Evolutionary conservation across 2,113 vertebrate genomes (phyloP), one percentile per base, ranked within the genome.

Genomic region (Heptranchias perlo): DNA sequence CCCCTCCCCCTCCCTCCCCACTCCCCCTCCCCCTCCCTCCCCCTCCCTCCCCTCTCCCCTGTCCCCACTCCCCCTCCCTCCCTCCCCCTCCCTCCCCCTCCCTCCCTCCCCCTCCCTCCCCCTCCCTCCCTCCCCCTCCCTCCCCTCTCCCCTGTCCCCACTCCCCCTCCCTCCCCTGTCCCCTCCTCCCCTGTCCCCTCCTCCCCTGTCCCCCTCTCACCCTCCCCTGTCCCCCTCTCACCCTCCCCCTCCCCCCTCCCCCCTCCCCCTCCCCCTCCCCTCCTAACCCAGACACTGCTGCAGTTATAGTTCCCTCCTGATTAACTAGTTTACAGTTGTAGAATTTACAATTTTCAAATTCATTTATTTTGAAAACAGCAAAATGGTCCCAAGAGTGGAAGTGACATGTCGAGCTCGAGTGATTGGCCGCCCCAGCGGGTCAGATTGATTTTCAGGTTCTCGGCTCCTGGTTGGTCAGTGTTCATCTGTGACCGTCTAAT

Each of bases 261-360:
- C 13, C n/a, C n/a, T n/a, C 7, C 10, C 31, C 31, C 11, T 35
- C 7, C n/a, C 31, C 69, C 69, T 73, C 2, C n/a, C 69, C 35
- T 8, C 10, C 31, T n/a, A 10, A 73, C 8, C 1, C 31, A 31
- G 28, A 73, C 10, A 11, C 10, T 73, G 31, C 0, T 92, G 21
- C 0, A 54, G 94, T 1, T 58, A 96, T 39, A 58, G 16, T 25
- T 47, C 96, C 58, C 78, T 96, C 13, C 94, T 87, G 11, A 21
- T 96, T 7, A 73, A 61, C 44, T 96, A 73, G 96, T n/a, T 16
- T 64, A 18, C 62, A 18, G 62, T 64, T 64, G 18, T 21, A 21
- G 62, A 64, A 64, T 64, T 1, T 64, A 64, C 14, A 64, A 64
- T 64, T 64, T 21, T 18, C 14, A 64, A 64, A 64, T 73, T 73